Conservation (phyloP, 1,140 invertebrate genomes). For the Musca domestica region DNA sequence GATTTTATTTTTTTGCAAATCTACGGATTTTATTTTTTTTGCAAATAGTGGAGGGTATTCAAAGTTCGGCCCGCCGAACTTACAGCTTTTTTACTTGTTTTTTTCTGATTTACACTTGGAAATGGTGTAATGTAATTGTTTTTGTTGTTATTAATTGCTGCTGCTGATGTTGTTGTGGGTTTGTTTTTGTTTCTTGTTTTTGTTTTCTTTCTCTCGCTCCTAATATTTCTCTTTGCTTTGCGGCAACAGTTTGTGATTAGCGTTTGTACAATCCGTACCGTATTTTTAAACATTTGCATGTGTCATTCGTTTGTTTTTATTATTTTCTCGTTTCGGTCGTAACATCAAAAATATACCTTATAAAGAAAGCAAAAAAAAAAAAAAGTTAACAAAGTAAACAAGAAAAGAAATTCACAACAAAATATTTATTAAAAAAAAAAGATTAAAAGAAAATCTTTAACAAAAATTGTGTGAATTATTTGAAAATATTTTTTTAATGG, state of each 20-base stretch:
- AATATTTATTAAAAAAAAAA: neutral
- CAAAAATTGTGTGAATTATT: neutral
- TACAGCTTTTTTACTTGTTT: too few species aligned
- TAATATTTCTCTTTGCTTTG: constrained; percentile 16
- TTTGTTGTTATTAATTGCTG: neutral
- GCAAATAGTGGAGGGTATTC: too few species aligned
- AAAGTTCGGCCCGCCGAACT: too few species aligned
- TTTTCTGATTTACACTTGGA: too few species aligned
- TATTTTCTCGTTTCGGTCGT: neutral
- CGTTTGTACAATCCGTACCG: constrained; percentile 15
- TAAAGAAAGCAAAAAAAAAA: neutral
- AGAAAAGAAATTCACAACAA: too few species aligned
- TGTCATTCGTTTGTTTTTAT: neutral
- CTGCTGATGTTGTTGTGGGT: neutral
- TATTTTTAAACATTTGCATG: constrained; percentile 23
- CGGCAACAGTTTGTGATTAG: constrained; percentile 31
- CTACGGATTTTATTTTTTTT: too few species aligned
- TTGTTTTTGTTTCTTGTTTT: constrained; percentile 30
- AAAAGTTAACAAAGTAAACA: neutral
- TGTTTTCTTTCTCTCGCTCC: constrained; percentile 24
- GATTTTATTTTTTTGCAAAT: too few species aligned
- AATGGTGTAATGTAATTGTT: constrained; percentile 25
- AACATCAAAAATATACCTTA: neutral
- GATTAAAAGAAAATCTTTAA: neutral
- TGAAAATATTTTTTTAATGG: too few species aligned